A percentile compares a stretch with the other conserved stretches of the same genome.
phyloP scores from a whole-genome alignment of 1,140 invertebrate species.

The Drosophila kikkawai region DNA sequence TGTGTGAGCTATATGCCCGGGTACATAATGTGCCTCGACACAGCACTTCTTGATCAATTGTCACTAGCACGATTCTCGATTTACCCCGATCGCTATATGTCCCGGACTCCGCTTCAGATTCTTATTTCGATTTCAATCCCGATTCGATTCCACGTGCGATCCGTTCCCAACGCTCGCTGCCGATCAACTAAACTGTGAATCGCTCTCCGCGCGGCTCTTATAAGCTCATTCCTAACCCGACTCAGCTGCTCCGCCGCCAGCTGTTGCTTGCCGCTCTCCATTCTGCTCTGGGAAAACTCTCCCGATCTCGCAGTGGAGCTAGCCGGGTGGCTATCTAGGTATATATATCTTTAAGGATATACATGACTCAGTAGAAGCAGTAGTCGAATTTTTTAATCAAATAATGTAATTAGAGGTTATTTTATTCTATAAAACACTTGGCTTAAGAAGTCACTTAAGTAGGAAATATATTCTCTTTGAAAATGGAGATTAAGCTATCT shows the following conservation, averaged over 20 bases:
- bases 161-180: conserved; percentile 56
- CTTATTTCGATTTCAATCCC: conserved; percentile 1
- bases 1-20: conserved; percentile 51
- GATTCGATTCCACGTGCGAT: conserved; percentile 21
- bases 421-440: too few species aligned
- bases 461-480: too few species aligned
- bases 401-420: too few species aligned
- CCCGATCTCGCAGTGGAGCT: conserved; percentile 4
- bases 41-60: conserved; percentile 20
- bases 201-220: conserved; percentile 63
- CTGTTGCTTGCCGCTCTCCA: conserved; percentile 22
- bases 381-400: not conserved
- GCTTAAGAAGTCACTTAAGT: too few species aligned
- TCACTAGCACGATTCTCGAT: not conserved
- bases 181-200: conserved; percentile 60
- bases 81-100: conserved; percentile 11
- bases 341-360: too few species aligned
- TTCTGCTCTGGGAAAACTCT: conserved; percentile 4
- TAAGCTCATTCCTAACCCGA: conserved; percentile 48
- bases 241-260: conserved; percentile 51
- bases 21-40: conserved; percentile 67
- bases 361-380: too few species aligned
- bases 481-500: too few species aligned
- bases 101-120: not conserved
- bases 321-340: not conserved